Evolutionary conservation across 1,140 invertebrate species (phyloP).

Genomic region (Ephestia elutella): DNA sequence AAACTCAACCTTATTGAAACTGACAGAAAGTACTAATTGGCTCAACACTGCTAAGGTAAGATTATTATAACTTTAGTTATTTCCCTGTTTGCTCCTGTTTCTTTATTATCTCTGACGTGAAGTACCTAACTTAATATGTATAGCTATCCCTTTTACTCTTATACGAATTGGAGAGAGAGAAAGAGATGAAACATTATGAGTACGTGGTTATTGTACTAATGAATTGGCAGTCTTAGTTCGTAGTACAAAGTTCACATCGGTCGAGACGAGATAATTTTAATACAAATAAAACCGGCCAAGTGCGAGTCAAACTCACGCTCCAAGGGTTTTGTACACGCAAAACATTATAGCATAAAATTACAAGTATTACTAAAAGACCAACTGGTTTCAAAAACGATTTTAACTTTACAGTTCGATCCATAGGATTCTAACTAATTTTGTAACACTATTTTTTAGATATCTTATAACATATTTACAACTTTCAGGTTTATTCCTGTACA

Average conservation of each 20-base stretch:
- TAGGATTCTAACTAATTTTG: no score
- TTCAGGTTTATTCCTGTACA: no score
- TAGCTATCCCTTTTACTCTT: not conserved
- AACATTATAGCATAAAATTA: no score
- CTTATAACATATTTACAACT: no score
- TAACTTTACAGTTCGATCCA: no score
- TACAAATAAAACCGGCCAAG: no score
- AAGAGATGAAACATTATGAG: not conserved
- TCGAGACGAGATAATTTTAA: not conserved
- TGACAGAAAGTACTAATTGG: not conserved
- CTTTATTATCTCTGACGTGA: not conserved
- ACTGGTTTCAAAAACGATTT: no score
- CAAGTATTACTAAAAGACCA: no score
- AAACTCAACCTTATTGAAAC: not conserved
- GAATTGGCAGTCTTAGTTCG: not conserved
- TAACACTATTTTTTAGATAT: no score
- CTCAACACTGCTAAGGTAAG: not conserved
- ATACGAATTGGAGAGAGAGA: not conserved
- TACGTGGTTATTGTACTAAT: slow-evolving; percentile 1
- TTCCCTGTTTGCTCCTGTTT: slow-evolving; percentile 4
- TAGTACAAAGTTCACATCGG: not conserved
- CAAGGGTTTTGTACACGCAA: no score
- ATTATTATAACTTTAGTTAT: not conserved
- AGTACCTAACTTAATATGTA: not conserved
- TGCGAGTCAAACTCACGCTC: no score